These are phyloP conservation scores for Noctua janthina DNA, from an alignment of 2,888 invertebrate genomes.

Conservation along the genomic window DNA sequence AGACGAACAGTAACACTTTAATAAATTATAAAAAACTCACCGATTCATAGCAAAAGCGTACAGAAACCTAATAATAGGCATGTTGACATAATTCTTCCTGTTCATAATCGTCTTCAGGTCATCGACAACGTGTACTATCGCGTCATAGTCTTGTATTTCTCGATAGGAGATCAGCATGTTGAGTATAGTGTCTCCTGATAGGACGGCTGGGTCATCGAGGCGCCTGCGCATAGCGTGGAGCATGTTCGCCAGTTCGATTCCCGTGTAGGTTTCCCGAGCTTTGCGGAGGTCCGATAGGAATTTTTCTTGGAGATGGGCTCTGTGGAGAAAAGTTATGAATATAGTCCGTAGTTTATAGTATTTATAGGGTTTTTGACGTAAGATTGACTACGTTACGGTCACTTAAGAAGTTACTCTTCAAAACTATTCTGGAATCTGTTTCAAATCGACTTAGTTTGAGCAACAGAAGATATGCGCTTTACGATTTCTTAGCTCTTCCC, in stretches of 20 bases:
- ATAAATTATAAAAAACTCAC: slow-evolving; percentile 79
- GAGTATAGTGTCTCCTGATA: slow-evolving; percentile 98
- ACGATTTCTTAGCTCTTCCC: neutral
- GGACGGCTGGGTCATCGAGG: slow-evolving; percentile 98
- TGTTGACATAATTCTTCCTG: slow-evolving; percentile 96
- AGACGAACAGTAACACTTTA: neutral
- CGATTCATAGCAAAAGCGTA: slow-evolving; percentile 99
- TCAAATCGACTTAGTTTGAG: neutral
- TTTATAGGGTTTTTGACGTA: neutral
- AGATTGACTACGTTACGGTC: neutral
- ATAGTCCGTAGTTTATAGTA: neutral
- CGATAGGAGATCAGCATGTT: slow-evolving; percentile 98
- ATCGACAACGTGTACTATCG: slow-evolving; percentile 98
- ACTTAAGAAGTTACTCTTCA: neutral
- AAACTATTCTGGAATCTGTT: neutral
- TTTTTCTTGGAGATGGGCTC: slow-evolving; percentile 99
- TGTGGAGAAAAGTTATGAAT: slow-evolving; percentile 76
- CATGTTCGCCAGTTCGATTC: slow-evolving; percentile 94
- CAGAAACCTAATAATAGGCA: slow-evolving; percentile 97
- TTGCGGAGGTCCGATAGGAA: slow-evolving; percentile 98
- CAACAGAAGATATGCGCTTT: neutral
- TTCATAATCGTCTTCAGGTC: slow-evolving; percentile 97
- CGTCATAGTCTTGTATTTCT: slow-evolving; percentile 98
- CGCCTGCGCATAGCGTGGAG: slow-evolving; percentile 97
- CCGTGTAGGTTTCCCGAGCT: slow-evolving; percentile 96